Base-by-base conservation (phyloP, 1,140 invertebrate species). In the Drosophila pallidifrons region DNA sequence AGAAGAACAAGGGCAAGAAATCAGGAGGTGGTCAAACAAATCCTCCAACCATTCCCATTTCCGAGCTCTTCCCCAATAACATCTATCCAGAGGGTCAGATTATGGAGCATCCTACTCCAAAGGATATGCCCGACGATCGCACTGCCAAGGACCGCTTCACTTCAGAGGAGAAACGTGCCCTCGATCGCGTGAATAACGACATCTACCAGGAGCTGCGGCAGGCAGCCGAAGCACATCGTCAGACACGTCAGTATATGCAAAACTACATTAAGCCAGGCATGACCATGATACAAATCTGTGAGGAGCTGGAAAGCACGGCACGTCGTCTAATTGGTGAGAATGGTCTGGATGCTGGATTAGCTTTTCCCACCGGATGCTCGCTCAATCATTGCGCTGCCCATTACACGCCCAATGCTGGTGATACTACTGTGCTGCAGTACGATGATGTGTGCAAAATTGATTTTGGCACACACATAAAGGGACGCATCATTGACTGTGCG, bases 401-500 rank as follows among this genome's bases (percentile, higher is more conserved):
- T 94, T 99, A 99, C 91, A 99, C 99, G 13, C 99, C 99, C 49
- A 99, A 99, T 94, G 98, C 98, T 72, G 99, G 99, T 11, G 99
- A 99, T 93, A 94, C 95, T 2, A 99, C 99, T 0, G 98, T 99
- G 16, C 94, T 99, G 11, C 94, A 97, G 74, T 97, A 98, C 89
- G 98, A 99, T 92, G 99, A 99, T 94, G 99, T 99, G 2, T 99
- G 98, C 63, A 99, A 99, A 94, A 99, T 99, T 91, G 99, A 99
- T 93, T 99, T 99, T 94, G 99, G 99, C 60, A 99, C 98, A 32
- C 99, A 99, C 93, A 98, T 99, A 51, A 99, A 99, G 93, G 99
- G 98, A 5, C 95, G 98, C 49, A 99, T 99, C 65, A 99, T 99
- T 73, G 99, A 99, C 93, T 99, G 99, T 94, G 99, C 99, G 15